A percentile compares a stretch with the other conserved stretches of the same genome.
These are phyloP conservation scores for Sebastes umbrosus DNA, from an alignment of 2,797 vertebrate species.

Conservation along the genomic window DNA sequence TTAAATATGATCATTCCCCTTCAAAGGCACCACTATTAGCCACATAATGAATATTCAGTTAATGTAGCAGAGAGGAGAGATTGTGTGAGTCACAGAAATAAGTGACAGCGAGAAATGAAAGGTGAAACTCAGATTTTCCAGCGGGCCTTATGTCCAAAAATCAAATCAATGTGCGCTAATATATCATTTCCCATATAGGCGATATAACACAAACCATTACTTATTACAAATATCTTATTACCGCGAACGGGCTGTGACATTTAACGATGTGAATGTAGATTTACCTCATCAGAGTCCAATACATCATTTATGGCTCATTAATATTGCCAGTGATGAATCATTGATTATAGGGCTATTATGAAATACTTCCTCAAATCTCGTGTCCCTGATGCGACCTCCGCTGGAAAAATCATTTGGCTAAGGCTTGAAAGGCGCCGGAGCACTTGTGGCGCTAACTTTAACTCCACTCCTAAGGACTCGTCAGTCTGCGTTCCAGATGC, in stretches of 20 bases:
- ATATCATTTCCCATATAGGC: conserved; percentile 15
- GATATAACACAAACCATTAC: conserved; percentile 57
- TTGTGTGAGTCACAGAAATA: conserved; percentile 42
- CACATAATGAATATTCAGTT: conserved; percentile 79
- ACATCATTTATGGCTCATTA: conserved; percentile 78
- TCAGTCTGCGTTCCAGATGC: conserved; percentile 50
- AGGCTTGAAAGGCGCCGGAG: conserved; percentile 40
- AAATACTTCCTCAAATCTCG: conserved; percentile 72
- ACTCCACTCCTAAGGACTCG: conserved; percentile 64
- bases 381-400: conserved; percentile 61
- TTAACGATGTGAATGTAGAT: conserved; percentile 67
- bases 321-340: conserved; percentile 73
- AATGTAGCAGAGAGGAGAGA: conserved; percentile 66
- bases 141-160: conserved; percentile 9
- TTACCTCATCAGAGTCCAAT: conserved; percentile 68
- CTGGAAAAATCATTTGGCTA: conserved; percentile 61
- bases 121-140: conserved; percentile 45
- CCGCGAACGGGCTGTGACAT: conserved; percentile 64
- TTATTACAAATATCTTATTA: conserved; percentile 65
- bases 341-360: conserved; percentile 73
- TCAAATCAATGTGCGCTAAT: background rate
- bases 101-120: conserved; percentile 59
- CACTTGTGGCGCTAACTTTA: conserved; percentile 66
- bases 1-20: conserved; percentile 78
- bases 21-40: conserved; percentile 79